Evolutionary conservation across 2,888 invertebrate genomes (phyloP), one percentile per base, ranked within the genome.

Genomic region (Diaperis boleti): DNA sequence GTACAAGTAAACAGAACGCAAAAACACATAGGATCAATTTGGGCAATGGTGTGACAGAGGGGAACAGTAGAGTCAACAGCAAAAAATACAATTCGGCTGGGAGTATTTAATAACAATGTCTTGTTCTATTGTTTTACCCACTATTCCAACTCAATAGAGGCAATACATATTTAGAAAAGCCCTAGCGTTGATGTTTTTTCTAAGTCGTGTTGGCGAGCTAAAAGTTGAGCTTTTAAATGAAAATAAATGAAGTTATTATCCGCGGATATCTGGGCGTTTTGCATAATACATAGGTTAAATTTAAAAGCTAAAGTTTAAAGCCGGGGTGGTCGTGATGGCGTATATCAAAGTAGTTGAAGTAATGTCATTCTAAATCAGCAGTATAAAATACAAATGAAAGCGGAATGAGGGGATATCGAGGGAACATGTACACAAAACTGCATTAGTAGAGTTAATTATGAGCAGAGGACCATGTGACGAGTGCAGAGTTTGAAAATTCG

Each of bases 401-500:
- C 59, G 39, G 52, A 35, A 56, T 42, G 52, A 42, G 31, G 50
- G 60, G 50, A 64, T 26, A 60, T 42, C 41, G 45, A 55, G 55
- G 55, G 41, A 55, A 59, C 55, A 44, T 61, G 64, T 60, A 64
- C 56, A 64, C 64, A 60, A 64, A 64, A 64, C 64, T 64, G 64
- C 64, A 64, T 64, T 64, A 64, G 64, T 64, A 50, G 60, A 64
- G 64, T 64, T 60, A 64, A 64, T 64, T 60, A 64, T 64, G 64
- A 57, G 63, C 47, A 41, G 54, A 52, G 62, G 41, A 59, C 56
- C 65, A 52, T 62, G 62, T 61, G 65, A 65, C 54, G 62, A 59
- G 65, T 62, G 59, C 60, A 49, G 70, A 72, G 71, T 73, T 75
- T 73, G 71, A 76, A 76, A 75, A 73, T 74, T 71, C 72, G 72